Base-by-base conservation (phyloP, 2,113 vertebrate genomes). In the Hirundichthys speculiger region DNA sequence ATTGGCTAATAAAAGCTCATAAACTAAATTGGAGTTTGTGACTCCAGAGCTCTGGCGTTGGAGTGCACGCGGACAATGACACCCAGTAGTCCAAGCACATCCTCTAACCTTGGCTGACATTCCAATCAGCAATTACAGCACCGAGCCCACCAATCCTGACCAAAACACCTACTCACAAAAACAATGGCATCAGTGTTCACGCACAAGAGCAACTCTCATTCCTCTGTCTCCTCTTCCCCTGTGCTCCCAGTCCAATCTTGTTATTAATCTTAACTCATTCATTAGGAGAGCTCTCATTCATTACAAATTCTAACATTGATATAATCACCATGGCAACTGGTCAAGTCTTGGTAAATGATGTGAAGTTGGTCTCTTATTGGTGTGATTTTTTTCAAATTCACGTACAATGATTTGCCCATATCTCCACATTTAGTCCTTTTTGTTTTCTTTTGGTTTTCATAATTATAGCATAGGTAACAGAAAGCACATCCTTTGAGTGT, bases 111-210 rank as follows among this genome's bases (percentile, higher is more conserved):
- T 75, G 72, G 66, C 82, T 84, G 65, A 84, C 90, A 93, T 92
- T 93, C 93, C 92, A 79, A 25, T 60, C 68, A 51, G 77, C 88
- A 91, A 93, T 93, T 92, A 91, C 82, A 73, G 85, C 84, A 83
- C 78, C 69, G 53, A 74, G 76, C 82, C 89, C 84, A 86, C 88
- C 88, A 77, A 89, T 88, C 84, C 83, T 80, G 85, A 85, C 86
- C 83, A 77, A 86, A 90, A 93, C 92, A 92, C 93, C 92, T 93
- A 88, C 91, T 86, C 80, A 21, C 34, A 13, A 46, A 45, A 58
- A 94, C 92, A 93, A 93, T 80, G 76, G 39, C 64, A 56, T 40
- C 61, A 86, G 64, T 94, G 93, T 94, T 86, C 48, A 49, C 46
- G 56, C 64, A 93, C 90, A 93, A 92, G 85, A 81, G 75, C 68